These are phyloP conservation scores for Volucella inanis DNA, from an alignment of 2,888 invertebrate genomes.

Conservation along the genomic window DNA sequence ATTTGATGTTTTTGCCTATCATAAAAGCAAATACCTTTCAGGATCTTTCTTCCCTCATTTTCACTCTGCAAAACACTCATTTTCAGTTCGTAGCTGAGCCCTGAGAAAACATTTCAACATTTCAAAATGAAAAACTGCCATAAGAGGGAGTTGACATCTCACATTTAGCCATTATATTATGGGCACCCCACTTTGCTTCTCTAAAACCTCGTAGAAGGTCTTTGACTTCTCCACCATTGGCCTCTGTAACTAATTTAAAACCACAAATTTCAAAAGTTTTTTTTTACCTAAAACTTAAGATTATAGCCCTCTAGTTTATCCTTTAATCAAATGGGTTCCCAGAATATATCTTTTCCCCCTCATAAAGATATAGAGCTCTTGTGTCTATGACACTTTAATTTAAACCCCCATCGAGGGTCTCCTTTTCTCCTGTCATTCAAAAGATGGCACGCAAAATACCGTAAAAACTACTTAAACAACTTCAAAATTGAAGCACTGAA, in stretches of 20 bases:
- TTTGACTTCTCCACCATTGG: slow-evolving; percentile 32
- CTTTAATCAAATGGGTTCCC: slow-evolving; percentile 35
- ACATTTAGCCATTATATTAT: slow-evolving; percentile 16
- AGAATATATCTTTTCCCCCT: slow-evolving; percentile 10
- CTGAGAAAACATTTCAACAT: slow-evolving; percentile 14
- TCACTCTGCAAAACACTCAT: slow-evolving; percentile 1
- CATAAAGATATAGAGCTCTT: slow-evolving; percentile 38
- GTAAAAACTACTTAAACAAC: slow-evolving; percentile 64
- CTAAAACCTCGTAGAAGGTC: slow-evolving; percentile 19
- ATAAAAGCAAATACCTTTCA: slow-evolving; percentile 46
- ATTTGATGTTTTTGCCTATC: slow-evolving; percentile 16
- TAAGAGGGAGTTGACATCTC: slow-evolving; percentile 13
- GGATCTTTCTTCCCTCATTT: slow-evolving; percentile 36
- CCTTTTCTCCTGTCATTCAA: slow-evolving; percentile 21
- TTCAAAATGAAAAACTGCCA: slow-evolving; percentile 33
- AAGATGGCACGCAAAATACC: slow-evolving; percentile 26
- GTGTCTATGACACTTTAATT: slow-evolving; percentile 61
- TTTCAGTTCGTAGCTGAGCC: slow-evolving; percentile 11
- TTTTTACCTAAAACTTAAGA: slow-evolving; percentile 22
- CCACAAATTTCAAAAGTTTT: slow-evolving; percentile 32
- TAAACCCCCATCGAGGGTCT: slow-evolving; percentile 29
- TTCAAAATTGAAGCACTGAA: slow-evolving; percentile 17
- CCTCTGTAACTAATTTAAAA: slow-evolving; percentile 12
- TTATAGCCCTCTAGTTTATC: slow-evolving; percentile 24
- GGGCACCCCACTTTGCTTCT: background rate